These are phyloP conservation scores for Poeciliopsis infans DNA, from an alignment of 2,797 vertebrate genomes.

Conservation along the genomic window DNA sequence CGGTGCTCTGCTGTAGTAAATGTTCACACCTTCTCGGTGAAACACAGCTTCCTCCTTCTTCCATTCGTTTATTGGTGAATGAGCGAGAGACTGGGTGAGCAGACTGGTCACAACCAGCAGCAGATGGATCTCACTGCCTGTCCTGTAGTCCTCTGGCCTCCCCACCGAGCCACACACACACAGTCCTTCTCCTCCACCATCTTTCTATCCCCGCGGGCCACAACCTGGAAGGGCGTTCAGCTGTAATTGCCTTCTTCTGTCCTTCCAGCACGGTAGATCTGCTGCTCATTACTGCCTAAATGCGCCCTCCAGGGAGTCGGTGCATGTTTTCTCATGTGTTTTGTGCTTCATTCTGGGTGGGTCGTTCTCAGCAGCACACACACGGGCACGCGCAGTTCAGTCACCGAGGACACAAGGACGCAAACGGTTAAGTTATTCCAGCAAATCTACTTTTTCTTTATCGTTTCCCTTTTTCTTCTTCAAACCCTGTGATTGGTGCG, in stretches of 20 bases:
- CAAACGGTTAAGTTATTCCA: conserved; percentile 14
- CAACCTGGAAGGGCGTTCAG: conserved; percentile 63
- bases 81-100: conserved; percentile 13
- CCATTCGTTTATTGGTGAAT: conserved; percentile 23
- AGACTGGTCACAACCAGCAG: conserved; percentile 68
- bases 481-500: conserved; percentile 23
- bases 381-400: not conserved
- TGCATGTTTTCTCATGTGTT: conserved; percentile 36
- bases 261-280: conserved; percentile 67
- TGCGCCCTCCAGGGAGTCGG: conserved; percentile 49
- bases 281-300: conserved; percentile 70
- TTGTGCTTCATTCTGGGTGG: conserved; percentile 8
- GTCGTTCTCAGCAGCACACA: conserved; percentile 10
- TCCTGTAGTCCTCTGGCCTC: conserved; percentile 63
- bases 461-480: conserved; percentile 14
- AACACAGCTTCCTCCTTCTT: conserved; percentile 29
- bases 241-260: conserved; percentile 74
- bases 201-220: conserved; percentile 25
- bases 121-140: conserved; percentile 68
- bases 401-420: not conserved
- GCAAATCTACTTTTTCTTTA: not conserved
- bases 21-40: conserved; percentile 34
- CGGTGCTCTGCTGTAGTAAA: conserved; percentile 27
- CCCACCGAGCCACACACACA: conserved; percentile 44
- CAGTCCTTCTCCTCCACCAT: conserved; percentile 1